Base-by-base conservation (phyloP, 1,140 invertebrate genomes). In the Bradynema listronoti region DNA sequence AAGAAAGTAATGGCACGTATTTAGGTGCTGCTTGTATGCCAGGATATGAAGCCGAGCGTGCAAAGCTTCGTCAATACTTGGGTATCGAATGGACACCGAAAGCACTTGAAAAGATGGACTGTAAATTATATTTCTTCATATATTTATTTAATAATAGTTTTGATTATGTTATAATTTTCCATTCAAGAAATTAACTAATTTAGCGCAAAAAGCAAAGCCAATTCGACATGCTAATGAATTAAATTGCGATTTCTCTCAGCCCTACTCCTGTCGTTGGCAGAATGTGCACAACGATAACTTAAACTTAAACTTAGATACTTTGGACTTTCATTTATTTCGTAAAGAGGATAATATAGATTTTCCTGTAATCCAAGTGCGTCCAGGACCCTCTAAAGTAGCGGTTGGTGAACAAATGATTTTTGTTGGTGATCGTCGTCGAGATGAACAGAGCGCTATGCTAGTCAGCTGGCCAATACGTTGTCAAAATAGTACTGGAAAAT, bases 341-440 rank as follows among this genome's bases (percentile, higher is more conserved):
- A 75, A 75, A 47, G 65, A 61, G 6, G 73, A 75, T 49, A 50
- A 71, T 33, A 73, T 63, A 14, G 66, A 71, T 41, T 75, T 78
- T 33, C 73, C 73, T 5, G 63, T 50, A 27, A 45, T 75, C n/a
- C 66, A 68, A 34, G 71, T 75, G 29, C 51, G 62, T 16, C 73
- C 73, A 1, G 73, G 73, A 33, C 73, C 75, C n/a, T 70, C 75
- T 2, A 78, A 68, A 59, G 45, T 75, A 29, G 29, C 51, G 19
- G 57, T 59, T 25, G 69, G 69, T 61, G 73, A 75, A 22, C 65
- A 74, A 54, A 33, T 75, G 33, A 47, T 75, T 25, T 68, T 75
- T 58, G 63, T 60, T 9, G 73, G 73, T 22, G 73, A 75, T 54
- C 51, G 63, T 27, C 63, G 65, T 25, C 47, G 53, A 24, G 58